Base-by-base conservation (phyloP, 2,888 invertebrate genomes). In the Leucoma salicis region DNA sequence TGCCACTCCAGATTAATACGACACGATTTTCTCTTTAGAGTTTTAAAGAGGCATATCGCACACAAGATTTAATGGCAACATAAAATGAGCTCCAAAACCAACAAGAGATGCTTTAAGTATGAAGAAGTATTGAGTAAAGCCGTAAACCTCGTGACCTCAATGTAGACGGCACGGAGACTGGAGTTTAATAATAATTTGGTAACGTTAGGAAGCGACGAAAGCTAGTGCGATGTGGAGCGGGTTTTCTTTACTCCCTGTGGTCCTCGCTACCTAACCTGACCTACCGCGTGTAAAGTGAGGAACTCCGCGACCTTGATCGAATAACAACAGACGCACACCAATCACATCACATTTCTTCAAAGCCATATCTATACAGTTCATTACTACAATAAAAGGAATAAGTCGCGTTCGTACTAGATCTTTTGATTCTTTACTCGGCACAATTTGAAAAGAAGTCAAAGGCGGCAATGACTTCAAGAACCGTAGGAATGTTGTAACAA, bases 321-420 rank as follows among this genome's bases (percentile, higher is more conserved):
- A 57, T 66, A 66, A 61, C 55, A 60, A 49, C 59, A 63, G 59
- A 82, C 84, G 66, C 78, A 82, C 82, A 79, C 77, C 86, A 80
- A 86, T 86, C 82, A 74, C 66, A 66, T 72, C 82, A 75, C 78
- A 87, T 85, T 79, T 74, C 81, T 82, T 82, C 85, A 86, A 84
- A 84, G 85, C 74, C 84, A 82, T 75, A 78, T 83, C 78, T 74
- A 81, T 83, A 81, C 78, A 81, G 79, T 82, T 82, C 78, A 80
- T 78, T 80, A 81, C 66, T 72, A 78, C 73, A 75, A 78, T 78
- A 64, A 72, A 70, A 66, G 51, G 57, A 69, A 64, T 63, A 60
- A 74, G 77, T 74, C 72, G 66, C 63, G 66, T 68, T 58, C 53
- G 62, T 56, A 58, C 58, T 5, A 31, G 62, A 57, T 71, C 72